Evolutionary conservation across 2,797 vertebrate genomes (phyloP).

Genomic region (Natrix natrix): DNA sequence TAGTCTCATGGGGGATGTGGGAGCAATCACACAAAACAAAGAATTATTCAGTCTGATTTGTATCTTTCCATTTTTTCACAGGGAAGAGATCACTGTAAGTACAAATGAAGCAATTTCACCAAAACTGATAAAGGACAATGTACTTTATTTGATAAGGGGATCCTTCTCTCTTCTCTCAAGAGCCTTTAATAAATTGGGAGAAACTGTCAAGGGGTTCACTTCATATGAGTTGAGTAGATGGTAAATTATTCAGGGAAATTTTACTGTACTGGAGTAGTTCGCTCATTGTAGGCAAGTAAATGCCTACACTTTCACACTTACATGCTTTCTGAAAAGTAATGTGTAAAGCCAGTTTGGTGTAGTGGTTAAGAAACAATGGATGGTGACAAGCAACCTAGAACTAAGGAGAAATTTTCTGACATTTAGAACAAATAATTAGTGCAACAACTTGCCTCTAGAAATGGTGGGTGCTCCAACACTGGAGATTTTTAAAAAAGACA

Average conservation of each 20-base stretch:
- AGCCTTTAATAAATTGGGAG: not conserved
- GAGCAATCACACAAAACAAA: not conserved
- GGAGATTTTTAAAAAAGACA: not conserved
- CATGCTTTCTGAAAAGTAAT: not conserved
- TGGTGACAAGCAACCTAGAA: not conserved
- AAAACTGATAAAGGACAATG: not conserved
- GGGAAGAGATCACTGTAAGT: constrained; percentile 56
- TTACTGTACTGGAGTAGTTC: not conserved
- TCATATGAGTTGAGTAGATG: not conserved
- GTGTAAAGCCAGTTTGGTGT: not conserved
- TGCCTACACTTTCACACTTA: too few species aligned
- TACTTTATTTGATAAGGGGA: not conserved
- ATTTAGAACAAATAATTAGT: not conserved
- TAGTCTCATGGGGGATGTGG: not conserved
- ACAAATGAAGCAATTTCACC: not conserved
- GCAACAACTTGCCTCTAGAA: not conserved
- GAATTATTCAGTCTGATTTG: not conserved
- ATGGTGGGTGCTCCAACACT: not conserved
- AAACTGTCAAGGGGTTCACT: not conserved
- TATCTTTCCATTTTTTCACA: constrained; percentile 17
- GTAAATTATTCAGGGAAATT: not conserved
- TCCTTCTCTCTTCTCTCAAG: not conserved
- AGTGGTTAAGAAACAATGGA: not conserved
- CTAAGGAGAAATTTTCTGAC: not conserved
- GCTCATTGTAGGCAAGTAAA: not conserved